Base-by-base conservation (phyloP, 2,888 invertebrate species). In the Rhabditoides inermis region DNA sequence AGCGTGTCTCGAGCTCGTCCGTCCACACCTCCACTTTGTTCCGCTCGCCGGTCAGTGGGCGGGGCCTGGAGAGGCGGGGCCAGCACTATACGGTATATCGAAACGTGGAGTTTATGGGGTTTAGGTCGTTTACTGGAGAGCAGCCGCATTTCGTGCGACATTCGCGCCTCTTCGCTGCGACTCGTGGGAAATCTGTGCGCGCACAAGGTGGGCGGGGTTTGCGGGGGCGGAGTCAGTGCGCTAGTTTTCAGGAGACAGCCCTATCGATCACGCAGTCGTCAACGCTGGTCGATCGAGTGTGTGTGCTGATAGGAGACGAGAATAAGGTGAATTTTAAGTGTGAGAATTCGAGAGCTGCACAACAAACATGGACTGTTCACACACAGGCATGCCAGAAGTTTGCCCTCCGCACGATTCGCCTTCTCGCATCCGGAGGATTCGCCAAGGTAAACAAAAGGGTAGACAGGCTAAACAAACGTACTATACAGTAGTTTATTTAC, bases 151-250 rank as follows among this genome's bases (percentile, higher is more conserved):
- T 49, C 49, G 2, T 12, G 18, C 23, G 18, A 44, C 10, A 44
- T 51, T n/a, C 56, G 56, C 45, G 50, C 58, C 6, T 52, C 68
- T 2, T 47, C 61, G 50, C 61, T 64, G 28, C 59, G 69, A n/a
- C 51, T 69, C 7, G 47, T 65, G 6, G 68, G 59, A 18, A 69
- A 69, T 52, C 35, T 71, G 39, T 67, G 67, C 42, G 56, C 62
- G 25, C 61, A 63, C 49, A 65, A 65, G 44, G 61, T 59, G 23
- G 7, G n/a, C 26, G 4, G 25, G 23, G 4, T 32, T 20, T 6
- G 18, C n/a, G n/a, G n/a, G n/a, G n/a, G n/a, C n/a, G 26, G 12
- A 6, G 10, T 23, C 6, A 15, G 18, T 44, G 7, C 23, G 25
- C 2, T 23, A 3, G 39, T 20, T 44, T 53, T 32, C 37, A 61